Evolutionary conservation across 2,888 invertebrate genomes (phyloP), one percentile per base, ranked within the genome.

Genomic region (Dorcus parallelipipedus): DNA sequence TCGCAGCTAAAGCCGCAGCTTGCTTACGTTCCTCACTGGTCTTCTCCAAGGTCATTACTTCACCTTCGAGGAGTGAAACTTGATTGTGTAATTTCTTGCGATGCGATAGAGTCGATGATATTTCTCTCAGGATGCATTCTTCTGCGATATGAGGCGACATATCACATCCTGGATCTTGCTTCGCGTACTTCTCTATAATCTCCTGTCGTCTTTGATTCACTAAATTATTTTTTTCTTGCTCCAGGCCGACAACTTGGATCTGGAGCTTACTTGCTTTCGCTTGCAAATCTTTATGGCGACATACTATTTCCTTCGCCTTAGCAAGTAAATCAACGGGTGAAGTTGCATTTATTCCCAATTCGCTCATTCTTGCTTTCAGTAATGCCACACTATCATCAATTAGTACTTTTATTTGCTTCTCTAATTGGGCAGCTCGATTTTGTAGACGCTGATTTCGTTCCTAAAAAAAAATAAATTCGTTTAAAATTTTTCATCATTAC

Each of bases 311-410:
- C 75, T 93, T 93, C 53, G 93, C 93, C 78, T 92, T 91, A 4
- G 91, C 88, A 57, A 93, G 81, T 57, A 94, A 81, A 78, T 94
- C 93, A 55, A 90, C 90, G 0, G 93, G 92, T 60, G 91, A 91
- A 55, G 86, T 89, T 14, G 92, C 92, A 78, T 91, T 90, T 62
- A 96, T 94, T 61, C 93, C 94, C 67, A 97, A 82, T 80, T 97
- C 96, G 69, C 88, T 90, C 89, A 97, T 92, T 62, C 96, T 85
- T 47, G 90, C 89, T 77, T 95, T 93, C 42, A 97, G 81, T 66
- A 95, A 80, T 33, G 89, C 89, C 10, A 95, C 93, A 72, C 96
- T 95, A 76, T 97, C 96, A 70, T 92, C 91, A 65, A 95, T 94
- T 63, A 97, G 81, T 60, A 93, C 90, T 76, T 89, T 91, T 63